These are phyloP conservation scores for Cettia cetti DNA, from an alignment of 2,113 vertebrate genomes.

Conservation along the genomic window DNA sequence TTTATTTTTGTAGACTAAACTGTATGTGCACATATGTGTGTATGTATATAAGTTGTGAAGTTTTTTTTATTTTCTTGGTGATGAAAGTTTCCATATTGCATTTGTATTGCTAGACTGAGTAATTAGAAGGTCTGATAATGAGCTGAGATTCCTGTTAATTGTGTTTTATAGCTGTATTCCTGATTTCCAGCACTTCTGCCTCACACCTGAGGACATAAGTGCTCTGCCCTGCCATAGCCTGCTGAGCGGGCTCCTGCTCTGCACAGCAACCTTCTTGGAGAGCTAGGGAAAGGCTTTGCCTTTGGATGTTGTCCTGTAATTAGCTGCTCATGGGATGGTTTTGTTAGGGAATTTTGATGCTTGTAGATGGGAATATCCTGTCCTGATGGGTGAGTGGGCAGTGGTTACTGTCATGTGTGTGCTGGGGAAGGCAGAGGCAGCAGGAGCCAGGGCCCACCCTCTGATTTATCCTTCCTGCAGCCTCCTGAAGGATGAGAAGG, in stretches of 20 bases:
- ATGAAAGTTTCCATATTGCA: background rate
- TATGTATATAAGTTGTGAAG: background rate
- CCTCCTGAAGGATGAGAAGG: background rate
- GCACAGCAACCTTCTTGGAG: background rate
- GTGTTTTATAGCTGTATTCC: background rate
- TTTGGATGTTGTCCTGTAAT: background rate
- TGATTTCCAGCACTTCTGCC: background rate
- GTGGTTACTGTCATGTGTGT: background rate
- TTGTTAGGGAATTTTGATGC: background rate
- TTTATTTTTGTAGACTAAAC: background rate
- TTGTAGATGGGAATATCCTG: background rate
- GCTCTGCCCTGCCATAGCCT: background rate
- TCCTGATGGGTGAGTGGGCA: background rate
- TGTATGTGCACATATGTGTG: background rate
- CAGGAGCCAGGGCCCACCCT: background rate
- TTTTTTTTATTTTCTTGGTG: background rate
- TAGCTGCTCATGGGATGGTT: background rate
- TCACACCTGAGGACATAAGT: background rate
- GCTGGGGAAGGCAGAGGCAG: background rate
- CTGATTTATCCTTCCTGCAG: background rate
- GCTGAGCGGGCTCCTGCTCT: accelerated
- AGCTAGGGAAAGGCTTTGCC: background rate
- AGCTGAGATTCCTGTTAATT: background rate
- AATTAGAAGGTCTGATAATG: background rate
- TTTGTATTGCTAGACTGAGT: background rate